Base-by-base conservation (phyloP, 2,888 invertebrate species). In the Phengaris arion region DNA sequence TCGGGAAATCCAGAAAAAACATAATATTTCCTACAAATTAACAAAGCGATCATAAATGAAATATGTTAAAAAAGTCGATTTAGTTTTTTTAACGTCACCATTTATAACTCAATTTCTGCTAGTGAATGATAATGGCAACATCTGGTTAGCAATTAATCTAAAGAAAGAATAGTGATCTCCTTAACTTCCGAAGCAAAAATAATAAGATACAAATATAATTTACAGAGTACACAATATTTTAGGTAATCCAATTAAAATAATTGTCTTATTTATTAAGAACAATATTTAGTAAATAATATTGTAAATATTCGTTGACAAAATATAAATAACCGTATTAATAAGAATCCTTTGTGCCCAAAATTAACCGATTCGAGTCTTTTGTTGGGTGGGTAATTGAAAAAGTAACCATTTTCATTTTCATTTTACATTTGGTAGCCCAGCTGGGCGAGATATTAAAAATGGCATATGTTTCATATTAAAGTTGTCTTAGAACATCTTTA, bases 331-430 rank as follows among this genome's bases (percentile, higher is more conserved):
- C 51, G 51, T 51, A 70, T 51, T 70, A 70, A 70, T 70, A 51
- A 70, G 51, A 70, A 51, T 70, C 70, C 51, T 70, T 70, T 70
- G 70, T 70, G 22, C 22, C 70, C 48, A 70, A 22, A 70, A 70
- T 70, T 15, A 70, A 51, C 48, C 51, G 48, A 15, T 48, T 15
- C 70, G 51, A 51, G 70, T 0, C 70, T 48, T 48, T 70, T 70
- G 70, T 70, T 70, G 70, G 48, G 70, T 5, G 70, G 51, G 48
- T 70, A 70, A 70, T 70, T 70, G 70, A 64, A 64, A 64, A 64
- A 64, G 64, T 64, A 15, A 64, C 64, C 13, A 64, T 64, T 64
- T 45, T 45, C 35, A 45, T 64, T 35, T 12, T 6, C 64, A 7
- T 64, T 64, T 35, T 64, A 64, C 64, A 35, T 64, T 64, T 35